Evolutionary conservation across 1,140 invertebrate species (phyloP).

Genomic region (Cyrtorhinus lividipennis): DNA sequence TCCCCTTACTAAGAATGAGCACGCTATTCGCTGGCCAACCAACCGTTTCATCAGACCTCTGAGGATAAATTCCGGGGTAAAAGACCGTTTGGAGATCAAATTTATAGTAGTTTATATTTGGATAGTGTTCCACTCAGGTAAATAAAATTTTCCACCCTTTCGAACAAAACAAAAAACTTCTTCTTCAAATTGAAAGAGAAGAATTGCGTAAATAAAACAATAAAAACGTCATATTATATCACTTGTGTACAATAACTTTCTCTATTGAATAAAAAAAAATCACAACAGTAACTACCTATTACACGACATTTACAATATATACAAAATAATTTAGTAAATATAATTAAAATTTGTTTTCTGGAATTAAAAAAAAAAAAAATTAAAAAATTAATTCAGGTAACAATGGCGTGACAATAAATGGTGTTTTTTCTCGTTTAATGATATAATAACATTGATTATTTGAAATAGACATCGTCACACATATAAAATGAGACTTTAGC

Average conservation of each 20-base stretch:
- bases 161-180: not conserved
- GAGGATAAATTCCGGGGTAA: too few relatives aligned
- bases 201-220: not conserved
- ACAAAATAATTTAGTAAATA: slow-evolving; percentile 20
- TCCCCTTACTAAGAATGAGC: too few relatives aligned
- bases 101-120: slow-evolving; percentile 4
- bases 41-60: too few relatives aligned
- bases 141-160: not conserved
- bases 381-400: slow-evolving; percentile 14
- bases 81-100: not conserved
- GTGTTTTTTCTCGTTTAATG: slow-evolving; percentile 12
- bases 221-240: not conserved
- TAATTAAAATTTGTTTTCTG: not conserved
- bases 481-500: slow-evolving; percentile 17
- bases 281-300: slow-evolving; percentile 19
- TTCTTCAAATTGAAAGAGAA: not conserved
- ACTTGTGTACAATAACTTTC: not conserved
- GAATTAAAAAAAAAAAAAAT: slow-evolving; percentile 13
- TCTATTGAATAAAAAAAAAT: slow-evolving; percentile 10
- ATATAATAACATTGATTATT: slow-evolving; percentile 19
- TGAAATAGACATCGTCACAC: slow-evolving; percentile 19
- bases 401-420: slow-evolving; percentile 19
- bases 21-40: too few relatives aligned
- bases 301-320: slow-evolving; percentile 19
- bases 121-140: slow-evolving; percentile 3